Conservation (phyloP, 2,888 invertebrate genomes). For the Hydrotaea cyrtoneurina region DNA sequence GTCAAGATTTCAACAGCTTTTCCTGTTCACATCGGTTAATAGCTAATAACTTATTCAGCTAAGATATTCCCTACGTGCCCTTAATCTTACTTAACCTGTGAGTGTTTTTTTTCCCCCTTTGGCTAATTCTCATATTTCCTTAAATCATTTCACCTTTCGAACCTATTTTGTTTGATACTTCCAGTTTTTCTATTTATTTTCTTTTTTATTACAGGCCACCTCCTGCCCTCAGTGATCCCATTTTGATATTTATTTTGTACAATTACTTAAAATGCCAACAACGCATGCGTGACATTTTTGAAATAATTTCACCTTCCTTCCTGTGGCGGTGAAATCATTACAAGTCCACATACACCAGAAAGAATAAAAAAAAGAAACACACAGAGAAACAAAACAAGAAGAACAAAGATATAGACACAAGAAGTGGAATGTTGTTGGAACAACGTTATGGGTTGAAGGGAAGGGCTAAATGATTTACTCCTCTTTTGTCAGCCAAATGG, state of each 20-base stretch:
- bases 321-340: constrained; percentile 66
- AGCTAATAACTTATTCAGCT: too few species aligned
- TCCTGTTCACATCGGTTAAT: too few species aligned
- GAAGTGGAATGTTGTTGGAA: neutral
- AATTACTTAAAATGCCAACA: constrained; percentile 69
- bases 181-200: neutral
- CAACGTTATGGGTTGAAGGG: constrained; percentile 3
- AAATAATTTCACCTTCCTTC: constrained; percentile 72
- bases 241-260: constrained; percentile 64
- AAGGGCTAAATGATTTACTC: constrained; percentile 73
- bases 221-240: constrained; percentile 1
- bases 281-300: constrained; percentile 76
- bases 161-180: too few species aligned
- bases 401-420: constrained; percentile 30
- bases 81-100: too few species aligned
- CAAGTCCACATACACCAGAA: neutral
- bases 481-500: constrained; percentile 55
- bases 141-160: neutral
- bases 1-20: too few species aligned
- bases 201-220: neutral
- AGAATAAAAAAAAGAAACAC: constrained; percentile 1
- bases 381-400: constrained; percentile 65
- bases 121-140: too few species aligned
- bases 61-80: too few species aligned
- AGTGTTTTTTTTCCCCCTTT: too few species aligned